Base-by-base conservation (phyloP, 2,888 invertebrate species). In the Rhaphigaster nebulosa region DNA sequence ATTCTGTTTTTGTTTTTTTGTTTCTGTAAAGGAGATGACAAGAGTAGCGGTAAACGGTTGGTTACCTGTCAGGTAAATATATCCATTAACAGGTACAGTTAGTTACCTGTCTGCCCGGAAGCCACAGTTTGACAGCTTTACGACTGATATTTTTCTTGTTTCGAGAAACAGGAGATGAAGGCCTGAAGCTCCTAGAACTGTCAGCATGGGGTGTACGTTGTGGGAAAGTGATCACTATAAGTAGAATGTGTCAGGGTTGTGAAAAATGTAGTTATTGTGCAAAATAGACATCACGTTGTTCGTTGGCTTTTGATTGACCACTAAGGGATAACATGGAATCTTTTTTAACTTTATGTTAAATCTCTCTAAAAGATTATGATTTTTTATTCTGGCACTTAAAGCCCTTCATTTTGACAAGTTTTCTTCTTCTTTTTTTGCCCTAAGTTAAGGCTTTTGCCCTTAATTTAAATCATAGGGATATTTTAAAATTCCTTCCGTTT, bases 41-140 rank as follows among this genome's bases (percentile, higher is more conserved):
- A 6, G 70, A 6, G 38, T 76, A 26, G 70, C n/a, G 38, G 4
- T 2, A 76, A 20, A 5, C 0, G 70, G 70, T 76, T 20, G 38
- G 34, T 38, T 65, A 65, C 65, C 65, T 76, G 34, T 76, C 70
- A 76, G 34, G 70, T 76, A 76, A 76, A 76, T 10, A 76, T 76
- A 76, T 70, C 70, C 70, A 76, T 76, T 76, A 29, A 76, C 70
- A 38, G 38, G 38, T 38, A 76, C 70, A 38, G 70, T 76, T 76
- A 38, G 70, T 76, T 76, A 76, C 70, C 70, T 76, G 70, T 23
- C 70, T 6, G 5, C 23, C 38, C 70, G 70, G 70, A 76, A 76
- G 38, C 70, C 38, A 38, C 70, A 38, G 6, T 76, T 76, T 76
- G 70, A 76, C 70, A 76, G 70, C 34, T 76, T 76, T 76, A 76